These are phyloP conservation scores for Zaprionus vittiger DNA, from an alignment of 1,140 invertebrate species.

Conservation along the genomic window DNA sequence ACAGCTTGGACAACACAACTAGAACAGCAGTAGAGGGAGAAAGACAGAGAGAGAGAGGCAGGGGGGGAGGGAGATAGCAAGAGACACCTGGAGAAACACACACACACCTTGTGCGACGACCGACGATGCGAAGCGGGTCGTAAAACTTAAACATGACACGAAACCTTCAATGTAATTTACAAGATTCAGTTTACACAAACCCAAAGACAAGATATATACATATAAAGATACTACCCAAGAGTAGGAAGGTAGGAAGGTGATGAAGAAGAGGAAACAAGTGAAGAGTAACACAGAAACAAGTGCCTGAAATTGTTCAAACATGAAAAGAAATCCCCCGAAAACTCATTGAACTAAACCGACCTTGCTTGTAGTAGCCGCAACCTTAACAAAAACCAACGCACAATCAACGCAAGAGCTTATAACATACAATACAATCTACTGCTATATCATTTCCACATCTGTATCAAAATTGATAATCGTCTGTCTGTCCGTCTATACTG, in stretches of 20 bases:
- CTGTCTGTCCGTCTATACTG: not conserved
- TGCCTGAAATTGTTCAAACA: constrained; percentile 5
- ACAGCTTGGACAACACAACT: constrained; percentile 17
- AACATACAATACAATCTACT: not conserved
- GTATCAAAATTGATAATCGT: constrained; percentile 45
- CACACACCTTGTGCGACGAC: constrained; percentile 23
- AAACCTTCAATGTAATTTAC: constrained; percentile 64
- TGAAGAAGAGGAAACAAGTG: not conserved
- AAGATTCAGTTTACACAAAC: constrained; percentile 44
- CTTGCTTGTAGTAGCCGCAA: not conserved
- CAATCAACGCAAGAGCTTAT: not conserved
- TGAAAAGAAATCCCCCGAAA: constrained; percentile 4
- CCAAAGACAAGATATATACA: constrained; percentile 20
- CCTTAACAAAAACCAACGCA: not conserved
- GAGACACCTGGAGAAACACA: constrained; percentile 3
- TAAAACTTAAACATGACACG: constrained; percentile 56
- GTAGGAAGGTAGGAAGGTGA: not conserved
- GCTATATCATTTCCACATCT: constrained; percentile 16
- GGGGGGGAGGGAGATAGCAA: not conserved
- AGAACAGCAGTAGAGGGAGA: constrained; percentile 13
- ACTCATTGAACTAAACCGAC: constrained; percentile 3
- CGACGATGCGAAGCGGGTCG: constrained; percentile 18
- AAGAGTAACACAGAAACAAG: not conserved
- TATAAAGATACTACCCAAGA: constrained; percentile 15
- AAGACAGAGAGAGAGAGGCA: not conserved